Base-by-base conservation (phyloP, 2,888 invertebrate species). In the Antheraea assamensis region DNA sequence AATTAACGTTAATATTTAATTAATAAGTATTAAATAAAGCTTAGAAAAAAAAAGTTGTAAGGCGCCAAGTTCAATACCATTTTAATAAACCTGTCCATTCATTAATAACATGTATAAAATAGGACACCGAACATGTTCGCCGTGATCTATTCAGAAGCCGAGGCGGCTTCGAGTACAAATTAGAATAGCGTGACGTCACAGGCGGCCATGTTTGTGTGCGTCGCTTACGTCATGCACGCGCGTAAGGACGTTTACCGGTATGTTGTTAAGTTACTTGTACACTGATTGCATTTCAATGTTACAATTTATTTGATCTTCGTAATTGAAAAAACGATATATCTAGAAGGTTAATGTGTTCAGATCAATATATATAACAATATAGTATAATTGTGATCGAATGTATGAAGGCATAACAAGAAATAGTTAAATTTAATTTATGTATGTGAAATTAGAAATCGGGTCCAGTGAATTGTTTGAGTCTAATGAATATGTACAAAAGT, bases 151-250 rank as follows among this genome's bases (percentile, higher is more conserved):
- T 68, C 21, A 68, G 68, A 10, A 35, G 68, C 68, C 68, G 35
- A 68, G 35, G 68, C 68, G 68, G 68, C n/a, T 35, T 68, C n/a
- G 35, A 49, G 47, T 19, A 70, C 70, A 70, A 24, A 49, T 68
- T 68, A 31, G 68, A 31, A 68, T 68, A 35, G 68, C 24, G 71
- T 71, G 52, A 71, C 71, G 71, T 71, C 71, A 71, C 49, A 24
- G 52, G 24, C 71, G 71, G 68, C 71, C 71, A 71, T 71, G 71
- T 71, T 70, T 71, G 71, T 49, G 68, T 68, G 21, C 35, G 35
- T 64, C 30, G 61, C 31, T 68, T 35, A 68, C 68, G 68, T 68
- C 68, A 68, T 35, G 10, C 68, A 35, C 68, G 68, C 35, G n/a
- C 68, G 68, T 68, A 68, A 68, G 35, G 27, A 30, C 27, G 61